Evolutionary conservation across 2,888 invertebrate genomes (phyloP).

Genomic region (Drosophila paracracens): DNA sequence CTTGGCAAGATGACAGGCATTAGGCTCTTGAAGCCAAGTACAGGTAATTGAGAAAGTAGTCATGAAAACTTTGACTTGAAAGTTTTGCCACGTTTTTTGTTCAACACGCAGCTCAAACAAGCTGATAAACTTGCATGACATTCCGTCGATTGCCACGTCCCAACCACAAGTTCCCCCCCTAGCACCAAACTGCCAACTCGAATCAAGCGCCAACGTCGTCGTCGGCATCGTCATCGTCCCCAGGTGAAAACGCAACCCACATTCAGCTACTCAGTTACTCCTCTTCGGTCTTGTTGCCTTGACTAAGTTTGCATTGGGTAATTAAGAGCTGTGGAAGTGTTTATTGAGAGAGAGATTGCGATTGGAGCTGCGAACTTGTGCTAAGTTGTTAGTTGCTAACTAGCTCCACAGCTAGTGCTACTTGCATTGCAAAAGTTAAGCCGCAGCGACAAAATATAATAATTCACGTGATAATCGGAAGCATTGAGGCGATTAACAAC

Average conservation of each 20-base stretch:
- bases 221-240: not conserved
- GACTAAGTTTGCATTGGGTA: constrained; percentile 78
- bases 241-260: constrained; percentile 6
- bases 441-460: constrained; percentile 42
- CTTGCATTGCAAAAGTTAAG: constrained; percentile 34
- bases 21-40: constrained; percentile 51
- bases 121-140: constrained; percentile 79
- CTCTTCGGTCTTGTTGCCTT: constrained; percentile 44
- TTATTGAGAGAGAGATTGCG: constrained; percentile 69
- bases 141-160: constrained; percentile 51
- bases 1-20: constrained; percentile 12
- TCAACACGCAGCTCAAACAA: constrained; percentile 74
- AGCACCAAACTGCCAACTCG: constrained; percentile 21
- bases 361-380: constrained; percentile 46
- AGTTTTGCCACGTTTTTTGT: constrained; percentile 76
- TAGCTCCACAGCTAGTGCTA: constrained; percentile 35
- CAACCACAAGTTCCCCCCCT: constrained; percentile 31
- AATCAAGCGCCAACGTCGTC: constrained; percentile 8
- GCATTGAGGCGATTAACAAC: constrained; percentile 34
- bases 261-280: not conserved
- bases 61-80: constrained; percentile 77
- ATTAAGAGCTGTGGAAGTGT: constrained; percentile 79
- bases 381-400: constrained; percentile 63
- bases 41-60: constrained; percentile 79
- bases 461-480: constrained; percentile 47